A percentile compares a stretch with the other conserved stretches of the same genome.
These are phyloP conservation scores for Chrysolina haemoptera DNA, from an alignment of 2,888 invertebrate species.

Conservation along the genomic window DNA sequence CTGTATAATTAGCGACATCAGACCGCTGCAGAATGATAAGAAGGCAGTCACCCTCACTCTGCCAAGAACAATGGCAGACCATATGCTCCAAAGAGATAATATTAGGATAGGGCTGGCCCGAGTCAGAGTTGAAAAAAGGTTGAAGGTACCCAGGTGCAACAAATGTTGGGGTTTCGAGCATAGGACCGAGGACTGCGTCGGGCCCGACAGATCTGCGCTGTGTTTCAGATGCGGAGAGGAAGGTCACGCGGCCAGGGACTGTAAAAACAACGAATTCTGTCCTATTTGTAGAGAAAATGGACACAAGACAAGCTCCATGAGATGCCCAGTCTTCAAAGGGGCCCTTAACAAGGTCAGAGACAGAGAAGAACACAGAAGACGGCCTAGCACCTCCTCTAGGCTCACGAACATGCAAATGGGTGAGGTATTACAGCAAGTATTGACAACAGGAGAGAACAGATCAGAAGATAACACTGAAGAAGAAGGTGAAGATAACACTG, in stretches of 20 bases:
- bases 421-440: too few species aligned
- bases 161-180: constrained; percentile 9
- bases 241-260: too few species aligned
- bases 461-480: background rate
- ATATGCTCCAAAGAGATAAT: background rate
- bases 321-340: too few species aligned
- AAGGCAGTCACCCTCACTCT: constrained; percentile 6
- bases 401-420: too few species aligned
- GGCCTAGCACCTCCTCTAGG: too few species aligned
- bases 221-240: too few species aligned
- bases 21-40: background rate
- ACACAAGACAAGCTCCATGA: background rate
- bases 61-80: background rate
- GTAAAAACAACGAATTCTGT: too few species aligned
- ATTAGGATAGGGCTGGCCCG: background rate
- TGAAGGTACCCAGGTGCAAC: background rate
- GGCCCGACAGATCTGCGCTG: background rate
- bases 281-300: too few species aligned
- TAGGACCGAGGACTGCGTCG: background rate
- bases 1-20: background rate
- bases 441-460: too few species aligned
- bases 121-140: background rate
- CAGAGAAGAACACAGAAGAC: too few species aligned
- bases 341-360: too few species aligned
- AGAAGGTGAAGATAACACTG: background rate